A percentile compares a stretch with the other conserved stretches of the same genome.
phyloP scores from a whole-genome alignment of 1,140 invertebrate species.

The Rhagoletis pomonella region DNA sequence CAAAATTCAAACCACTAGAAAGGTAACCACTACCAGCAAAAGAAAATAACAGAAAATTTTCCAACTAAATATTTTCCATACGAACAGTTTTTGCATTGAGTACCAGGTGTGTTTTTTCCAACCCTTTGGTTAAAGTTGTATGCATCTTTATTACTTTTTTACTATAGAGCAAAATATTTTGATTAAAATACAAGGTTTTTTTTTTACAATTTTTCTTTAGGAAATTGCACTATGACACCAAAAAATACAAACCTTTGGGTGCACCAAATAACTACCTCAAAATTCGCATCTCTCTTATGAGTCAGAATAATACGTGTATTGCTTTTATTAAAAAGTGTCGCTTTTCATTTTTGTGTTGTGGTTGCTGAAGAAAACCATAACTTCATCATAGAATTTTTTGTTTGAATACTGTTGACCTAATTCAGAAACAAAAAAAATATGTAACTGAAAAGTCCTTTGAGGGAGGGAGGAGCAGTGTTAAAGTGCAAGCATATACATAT shows the following conservation, averaged over 20 bases:
- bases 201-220: background rate
- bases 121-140: background rate
- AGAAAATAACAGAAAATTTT: background rate
- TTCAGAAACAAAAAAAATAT: background rate
- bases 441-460: too few species aligned
- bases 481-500: background rate
- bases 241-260: background rate
- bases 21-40: background rate
- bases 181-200: background rate
- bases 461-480: background rate
- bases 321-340: slow-evolving; percentile 24
- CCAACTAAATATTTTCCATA: background rate
- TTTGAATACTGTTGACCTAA: slow-evolving; percentile 11
- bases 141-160: background rate
- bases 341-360: background rate
- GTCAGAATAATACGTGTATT: background rate
- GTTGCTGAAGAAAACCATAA: slow-evolving; percentile 24
- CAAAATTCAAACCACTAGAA: background rate
- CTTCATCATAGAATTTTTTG: slow-evolving; percentile 23
- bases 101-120: background rate
- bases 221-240: slow-evolving; percentile 1
- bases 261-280: background rate
- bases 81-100: background rate
- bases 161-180: slow-evolving; percentile 5
- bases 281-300: background rate